Percentiles rank a stretch among this genome's conserved stretches.
Evolutionary conservation across 2,113 vertebrate genomes (phyloP).

Genomic region (Campylomormyrus numenius): DNA sequence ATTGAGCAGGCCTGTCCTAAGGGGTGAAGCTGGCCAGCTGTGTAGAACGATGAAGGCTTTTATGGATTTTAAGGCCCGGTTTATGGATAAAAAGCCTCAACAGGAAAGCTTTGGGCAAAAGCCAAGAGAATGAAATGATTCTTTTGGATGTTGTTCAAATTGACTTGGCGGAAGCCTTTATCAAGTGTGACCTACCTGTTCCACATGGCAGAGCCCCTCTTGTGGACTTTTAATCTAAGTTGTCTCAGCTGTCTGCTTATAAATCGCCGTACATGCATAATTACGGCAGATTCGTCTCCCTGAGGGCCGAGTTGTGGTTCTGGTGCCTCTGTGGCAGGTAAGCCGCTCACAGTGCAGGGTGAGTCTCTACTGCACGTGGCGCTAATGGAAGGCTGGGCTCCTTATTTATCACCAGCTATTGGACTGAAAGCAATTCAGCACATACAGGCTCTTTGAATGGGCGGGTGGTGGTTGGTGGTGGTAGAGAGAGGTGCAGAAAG

Average conservation of each 20-base stretch:
- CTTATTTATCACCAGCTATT: conserved; percentile 46
- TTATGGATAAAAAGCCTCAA: conserved; percentile 2
- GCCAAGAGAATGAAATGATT: conserved; percentile 2
- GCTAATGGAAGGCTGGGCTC: conserved; percentile 40
- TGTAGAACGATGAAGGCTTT: not conserved
- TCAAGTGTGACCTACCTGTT: conserved; percentile 8
- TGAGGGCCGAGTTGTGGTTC: not conserved
- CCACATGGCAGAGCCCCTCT: not conserved
- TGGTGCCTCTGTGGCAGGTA: not conserved
- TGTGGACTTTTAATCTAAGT: not conserved
- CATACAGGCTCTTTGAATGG: conserved; percentile 8
- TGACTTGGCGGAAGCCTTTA: not conserved
- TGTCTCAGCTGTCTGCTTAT: not conserved
- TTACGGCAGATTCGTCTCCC: not conserved
- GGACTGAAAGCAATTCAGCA: conserved; percentile 40
- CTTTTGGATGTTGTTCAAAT: not conserved
- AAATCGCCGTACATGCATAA: not conserved
- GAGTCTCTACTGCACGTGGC: conserved; percentile 16
- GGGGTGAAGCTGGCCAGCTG: not conserved
- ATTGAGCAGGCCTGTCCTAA: not conserved
- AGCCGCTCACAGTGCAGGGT: not conserved
- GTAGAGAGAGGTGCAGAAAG: not conserved
- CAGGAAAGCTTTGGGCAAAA: conserved; percentile 4
- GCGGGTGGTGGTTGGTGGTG: not conserved
- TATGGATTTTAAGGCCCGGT: not conserved